A percentile compares a stretch with the other conserved stretches of the same genome.
Conservation (phyloP, 2,113 vertebrate species). For the Sterna hirundo region DNA sequence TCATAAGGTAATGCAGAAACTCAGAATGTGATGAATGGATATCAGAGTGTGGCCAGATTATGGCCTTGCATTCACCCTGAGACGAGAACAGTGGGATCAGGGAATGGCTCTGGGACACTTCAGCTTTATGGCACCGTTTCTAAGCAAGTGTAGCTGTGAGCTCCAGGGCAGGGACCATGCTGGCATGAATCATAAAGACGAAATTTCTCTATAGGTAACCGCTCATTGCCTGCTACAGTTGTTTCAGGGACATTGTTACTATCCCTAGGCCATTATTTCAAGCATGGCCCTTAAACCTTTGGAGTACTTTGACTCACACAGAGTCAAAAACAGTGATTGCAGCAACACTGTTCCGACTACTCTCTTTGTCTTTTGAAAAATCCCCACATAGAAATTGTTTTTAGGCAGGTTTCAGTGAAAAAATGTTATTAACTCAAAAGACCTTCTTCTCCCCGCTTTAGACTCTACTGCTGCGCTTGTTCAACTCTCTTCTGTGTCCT, state of each 20-base stretch:
- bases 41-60: not conserved
- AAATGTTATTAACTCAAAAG: not conserved
- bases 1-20: constrained; percentile 1
- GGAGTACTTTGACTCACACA: not conserved
- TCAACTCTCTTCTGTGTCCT: not conserved
- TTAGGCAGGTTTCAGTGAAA: not conserved
- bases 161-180: not conserved
- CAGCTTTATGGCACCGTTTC: not conserved
- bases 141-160: not conserved
- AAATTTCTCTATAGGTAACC: not conserved
- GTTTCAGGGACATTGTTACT: not conserved
- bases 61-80: not conserved
- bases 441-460: not conserved
- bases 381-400: not conserved
- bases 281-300: not conserved
- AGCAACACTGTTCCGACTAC: not conserved
- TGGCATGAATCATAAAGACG: not conserved
- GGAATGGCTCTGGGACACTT: not conserved
- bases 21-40: constrained; percentile 24
- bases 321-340: not conserved
- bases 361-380: not conserved
- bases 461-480: not conserved
- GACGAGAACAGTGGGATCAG: not conserved
- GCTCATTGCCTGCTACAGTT: not conserved
- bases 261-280: not conserved